Conservation (phyloP, 2,888 invertebrate species). For the Hemicrepidius hirtus region DNA sequence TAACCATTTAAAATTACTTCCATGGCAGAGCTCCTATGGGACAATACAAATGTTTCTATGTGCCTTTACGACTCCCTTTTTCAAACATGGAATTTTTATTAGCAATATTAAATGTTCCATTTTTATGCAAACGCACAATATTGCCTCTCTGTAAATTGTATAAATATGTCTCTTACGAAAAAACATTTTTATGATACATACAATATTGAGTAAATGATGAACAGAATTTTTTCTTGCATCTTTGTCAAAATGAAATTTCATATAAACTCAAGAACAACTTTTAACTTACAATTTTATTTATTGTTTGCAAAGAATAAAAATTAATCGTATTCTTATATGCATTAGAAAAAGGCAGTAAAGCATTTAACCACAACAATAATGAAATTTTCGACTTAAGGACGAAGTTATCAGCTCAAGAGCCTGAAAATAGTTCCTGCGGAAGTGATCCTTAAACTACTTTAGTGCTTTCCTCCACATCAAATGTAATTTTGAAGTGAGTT, state of each 20-base stretch:
- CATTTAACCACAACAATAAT: slow-evolving; percentile 3
- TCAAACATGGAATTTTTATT: slow-evolving; percentile 28
- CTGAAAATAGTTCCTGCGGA: slow-evolving; percentile 34
- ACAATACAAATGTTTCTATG: slow-evolving; percentile 18
- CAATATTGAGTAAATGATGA: background rate
- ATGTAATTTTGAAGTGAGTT: slow-evolving; percentile 66
- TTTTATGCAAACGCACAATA: slow-evolving; percentile 15
- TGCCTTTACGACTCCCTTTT: slow-evolving; percentile 19
- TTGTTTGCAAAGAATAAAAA: no score
- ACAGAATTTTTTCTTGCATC: background rate
- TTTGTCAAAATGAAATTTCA: no score
- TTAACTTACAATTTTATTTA: background rate
- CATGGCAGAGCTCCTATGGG: slow-evolving; percentile 1
- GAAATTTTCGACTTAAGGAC: slow-evolving; percentile 12
- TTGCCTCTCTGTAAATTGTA: slow-evolving; percentile 35
- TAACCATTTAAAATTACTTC: slow-evolving; percentile 20
- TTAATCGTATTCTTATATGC: no score
- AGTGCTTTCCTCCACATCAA: slow-evolving; percentile 58
- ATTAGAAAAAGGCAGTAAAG: background rate
- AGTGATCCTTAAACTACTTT: slow-evolving; percentile 53
- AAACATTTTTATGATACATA: slow-evolving; percentile 8
- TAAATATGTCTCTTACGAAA: slow-evolving; percentile 6
- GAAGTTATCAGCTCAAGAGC: slow-evolving; percentile 16
- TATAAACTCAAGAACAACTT: background rate
- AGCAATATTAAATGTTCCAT: slow-evolving; percentile 15